Conservation (phyloP, 2,797 vertebrate species). For the Manis crassicaudata region DNA sequence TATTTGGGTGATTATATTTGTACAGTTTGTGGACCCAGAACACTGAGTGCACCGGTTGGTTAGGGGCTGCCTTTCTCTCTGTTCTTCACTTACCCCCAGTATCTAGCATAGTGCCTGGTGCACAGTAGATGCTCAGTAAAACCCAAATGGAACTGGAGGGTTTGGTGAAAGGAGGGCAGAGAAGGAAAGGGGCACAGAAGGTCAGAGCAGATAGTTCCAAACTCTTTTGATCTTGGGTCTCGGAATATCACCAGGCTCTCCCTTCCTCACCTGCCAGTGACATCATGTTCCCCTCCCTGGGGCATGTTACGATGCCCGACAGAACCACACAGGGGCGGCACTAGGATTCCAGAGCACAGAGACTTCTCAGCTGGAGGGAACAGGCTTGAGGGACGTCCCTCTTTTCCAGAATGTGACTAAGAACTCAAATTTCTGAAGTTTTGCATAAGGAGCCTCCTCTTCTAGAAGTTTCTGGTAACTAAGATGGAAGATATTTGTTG, state of each 20-base stretch:
- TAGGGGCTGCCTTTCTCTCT: neutral
- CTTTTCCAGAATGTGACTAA: slow-evolving; percentile 9
- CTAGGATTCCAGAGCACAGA: neutral
- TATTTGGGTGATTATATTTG: slow-evolving; percentile 6
- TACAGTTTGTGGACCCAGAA: neutral
- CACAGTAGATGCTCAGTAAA: neutral
- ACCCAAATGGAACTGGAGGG: neutral
- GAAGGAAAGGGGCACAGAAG: neutral
- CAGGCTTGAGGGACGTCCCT: neutral
- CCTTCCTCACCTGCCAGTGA: neutral
- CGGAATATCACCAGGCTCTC: neutral
- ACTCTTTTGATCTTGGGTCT: neutral
- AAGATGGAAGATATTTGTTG: slow-evolving; percentile 14
- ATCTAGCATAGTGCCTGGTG: neutral
- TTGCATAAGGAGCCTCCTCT: neutral
- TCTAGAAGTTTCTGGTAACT: slow-evolving; percentile 13
- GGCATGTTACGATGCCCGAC: neutral
- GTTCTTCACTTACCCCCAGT: neutral
- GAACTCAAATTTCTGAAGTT: neutral
- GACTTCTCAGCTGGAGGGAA: neutral
- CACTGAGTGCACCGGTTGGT: neutral
- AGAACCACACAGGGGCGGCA: neutral
- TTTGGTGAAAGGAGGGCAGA: slow-evolving; percentile 21
- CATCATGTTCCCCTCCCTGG: neutral
- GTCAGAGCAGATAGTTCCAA: neutral